A percentile compares a stretch with the other conserved stretches of the same genome.
Conservation (phyloP, 2,888 invertebrate genomes). For the Meteorus cinctellus region DNA sequence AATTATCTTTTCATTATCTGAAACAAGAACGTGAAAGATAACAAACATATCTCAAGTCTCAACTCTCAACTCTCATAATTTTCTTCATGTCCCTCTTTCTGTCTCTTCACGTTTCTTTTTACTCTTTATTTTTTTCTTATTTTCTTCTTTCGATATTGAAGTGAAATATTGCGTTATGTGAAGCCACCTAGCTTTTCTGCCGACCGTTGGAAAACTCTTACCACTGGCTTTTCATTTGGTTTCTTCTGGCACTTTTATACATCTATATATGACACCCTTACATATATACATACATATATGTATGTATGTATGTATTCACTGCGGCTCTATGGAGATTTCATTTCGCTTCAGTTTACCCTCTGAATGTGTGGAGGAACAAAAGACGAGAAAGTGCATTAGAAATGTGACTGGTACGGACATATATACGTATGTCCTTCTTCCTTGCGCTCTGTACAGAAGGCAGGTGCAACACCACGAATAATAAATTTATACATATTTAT, state of each 20-base stretch:
- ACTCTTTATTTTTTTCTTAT: not conserved
- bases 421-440: constrained; percentile 13
- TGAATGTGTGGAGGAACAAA: constrained; percentile 37
- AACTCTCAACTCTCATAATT: not conserved
- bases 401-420: constrained; percentile 32
- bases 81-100: not conserved
- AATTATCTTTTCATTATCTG: no score
- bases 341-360: constrained; percentile 39
- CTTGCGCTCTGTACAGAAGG: not conserved
- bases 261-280: not conserved
- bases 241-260: constrained; percentile 9
- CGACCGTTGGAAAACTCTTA: constrained; percentile 20
- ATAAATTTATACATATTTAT: not conserved
- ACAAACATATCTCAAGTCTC: no score
- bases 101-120: not conserved
- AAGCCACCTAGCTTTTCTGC: constrained; percentile 29
- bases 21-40: no score
- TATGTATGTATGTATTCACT: constrained; percentile 27
- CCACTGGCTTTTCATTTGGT: constrained; percentile 32
- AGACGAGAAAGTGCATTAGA: constrained; percentile 40
- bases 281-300: not conserved
- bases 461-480: not conserved
- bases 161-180: constrained; percentile 17
- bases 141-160: constrained; percentile 1
- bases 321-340: constrained; percentile 39